A percentile compares a stretch with the other conserved stretches of the same genome.
phyloP scores from a whole-genome alignment of 2,113 vertebrate genomes.

The Ondatra zibethicus region DNA sequence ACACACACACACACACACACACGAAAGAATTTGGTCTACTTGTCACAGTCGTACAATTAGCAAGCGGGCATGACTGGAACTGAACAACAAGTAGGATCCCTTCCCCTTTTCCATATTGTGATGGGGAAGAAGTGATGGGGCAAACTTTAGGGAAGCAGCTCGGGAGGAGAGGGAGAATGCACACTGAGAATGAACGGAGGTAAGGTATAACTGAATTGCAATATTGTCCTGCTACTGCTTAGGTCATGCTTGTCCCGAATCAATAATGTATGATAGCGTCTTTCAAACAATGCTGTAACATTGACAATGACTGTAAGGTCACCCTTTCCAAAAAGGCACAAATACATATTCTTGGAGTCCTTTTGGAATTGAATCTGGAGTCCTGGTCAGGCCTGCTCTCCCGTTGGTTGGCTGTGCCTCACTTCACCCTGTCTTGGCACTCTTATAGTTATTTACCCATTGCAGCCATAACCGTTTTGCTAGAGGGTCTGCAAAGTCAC shows the following conservation, averaged over 20 bases:
- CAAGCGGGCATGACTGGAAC: neutral
- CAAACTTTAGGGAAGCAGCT: neutral
- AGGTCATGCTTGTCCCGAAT: neutral
- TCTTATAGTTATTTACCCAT: neutral
- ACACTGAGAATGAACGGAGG: neutral
- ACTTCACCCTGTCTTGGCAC: neutral
- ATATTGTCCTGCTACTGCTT: neutral
- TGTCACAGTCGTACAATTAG: neutral
- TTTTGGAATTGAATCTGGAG: neutral
- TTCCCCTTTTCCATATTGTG: neutral
- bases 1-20: too few relatives aligned
- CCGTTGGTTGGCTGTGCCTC: neutral
- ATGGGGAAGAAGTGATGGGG: neutral
- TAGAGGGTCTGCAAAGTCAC: neutral
- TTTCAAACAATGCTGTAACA: neutral
- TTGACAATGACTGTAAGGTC: neutral
- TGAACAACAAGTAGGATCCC: neutral
- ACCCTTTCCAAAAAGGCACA: neutral
- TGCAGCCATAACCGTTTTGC: neutral
- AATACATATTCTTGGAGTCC: neutral
- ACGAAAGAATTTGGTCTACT: neutral
- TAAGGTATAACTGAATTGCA: neutral
- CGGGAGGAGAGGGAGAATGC: neutral
- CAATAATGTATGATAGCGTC: neutral
- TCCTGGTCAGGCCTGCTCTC: neutral